phyloP scores from a whole-genome alignment of 1,140 invertebrate genomes.

The Linepithema humile region DNA sequence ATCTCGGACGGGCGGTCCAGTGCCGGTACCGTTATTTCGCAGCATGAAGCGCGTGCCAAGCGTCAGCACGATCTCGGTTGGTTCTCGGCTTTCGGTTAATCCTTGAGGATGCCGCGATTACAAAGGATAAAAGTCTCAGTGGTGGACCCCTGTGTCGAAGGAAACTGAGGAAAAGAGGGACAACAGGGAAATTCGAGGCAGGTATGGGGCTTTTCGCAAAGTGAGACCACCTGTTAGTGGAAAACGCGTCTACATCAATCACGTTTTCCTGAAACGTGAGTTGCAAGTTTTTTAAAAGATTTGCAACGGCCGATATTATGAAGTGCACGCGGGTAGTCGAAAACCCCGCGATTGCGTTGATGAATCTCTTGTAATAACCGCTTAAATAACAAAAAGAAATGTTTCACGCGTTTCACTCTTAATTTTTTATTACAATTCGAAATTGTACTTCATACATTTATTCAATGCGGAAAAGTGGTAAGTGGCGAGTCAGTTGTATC shows the following conservation, averaged over 20 bases:
- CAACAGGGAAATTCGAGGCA: neutral
- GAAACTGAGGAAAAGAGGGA: neutral
- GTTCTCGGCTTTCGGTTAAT: slow-evolving; percentile 44
- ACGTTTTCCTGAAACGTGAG: neutral
- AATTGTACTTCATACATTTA: neutral
- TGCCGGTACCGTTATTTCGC: slow-evolving; percentile 73
- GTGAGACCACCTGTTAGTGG: slow-evolving; percentile 66
- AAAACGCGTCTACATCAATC: slow-evolving; percentile 39
- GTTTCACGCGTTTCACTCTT: neutral
- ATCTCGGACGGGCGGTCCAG: slow-evolving; percentile 52
- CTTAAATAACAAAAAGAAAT: neutral
- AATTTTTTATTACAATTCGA: neutral
- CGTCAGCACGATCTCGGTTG: slow-evolving; percentile 66
- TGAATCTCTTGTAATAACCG: neutral
- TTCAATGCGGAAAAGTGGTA: neutral
- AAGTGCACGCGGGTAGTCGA: neutral
- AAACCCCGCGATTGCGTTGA: neutral
- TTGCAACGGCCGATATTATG: slow-evolving; percentile 20
- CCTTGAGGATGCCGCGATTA: slow-evolving; percentile 61
- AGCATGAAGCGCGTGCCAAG: slow-evolving; percentile 76
- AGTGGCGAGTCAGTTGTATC: neutral
- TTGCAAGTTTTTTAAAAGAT: slow-evolving; percentile 40
- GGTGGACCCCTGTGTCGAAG: slow-evolving; percentile 22
- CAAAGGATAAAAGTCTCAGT: slow-evolving; percentile 69
- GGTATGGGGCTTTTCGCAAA: slow-evolving; percentile 49